Percentiles rank a stretch among this genome's conserved stretches.
These are phyloP conservation scores for Sycophaga agraensis DNA, from an alignment of 1,140 invertebrate genomes.

Conservation along the genomic window DNA sequence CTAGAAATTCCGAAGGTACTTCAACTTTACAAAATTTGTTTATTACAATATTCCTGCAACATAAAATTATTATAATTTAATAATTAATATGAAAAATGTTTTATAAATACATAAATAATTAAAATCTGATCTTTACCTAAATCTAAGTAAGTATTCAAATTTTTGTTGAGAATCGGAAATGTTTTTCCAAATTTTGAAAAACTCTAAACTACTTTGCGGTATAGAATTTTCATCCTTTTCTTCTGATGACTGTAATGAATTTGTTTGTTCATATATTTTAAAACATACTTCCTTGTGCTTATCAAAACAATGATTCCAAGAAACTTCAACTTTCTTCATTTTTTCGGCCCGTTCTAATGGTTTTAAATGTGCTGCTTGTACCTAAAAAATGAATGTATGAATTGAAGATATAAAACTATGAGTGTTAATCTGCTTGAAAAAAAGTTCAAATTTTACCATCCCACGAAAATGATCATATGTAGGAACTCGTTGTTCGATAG, in stretches of 20 bases:
- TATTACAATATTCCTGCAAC: conserved; percentile 31
- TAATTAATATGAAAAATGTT: not conserved
- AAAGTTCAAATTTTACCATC: conserved; percentile 40
- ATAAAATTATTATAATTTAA: conserved; percentile 1
- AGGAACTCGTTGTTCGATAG: conserved; percentile 58
- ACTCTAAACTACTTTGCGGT: conserved; percentile 26
- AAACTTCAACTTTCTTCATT: conserved; percentile 29
- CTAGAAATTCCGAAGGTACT: conserved; percentile 38
- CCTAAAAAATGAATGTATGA: too few species aligned
- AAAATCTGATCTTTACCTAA: conserved; percentile 21
- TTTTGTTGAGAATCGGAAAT: conserved; percentile 19
- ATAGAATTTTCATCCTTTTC: not conserved
- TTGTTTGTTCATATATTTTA: not conserved
- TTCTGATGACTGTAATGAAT: too few species aligned
- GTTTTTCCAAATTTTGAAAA: conserved; percentile 29
- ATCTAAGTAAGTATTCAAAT: conserved; percentile 28
- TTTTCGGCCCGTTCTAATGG: conserved; percentile 38
- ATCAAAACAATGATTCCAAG: conserved; percentile 37
- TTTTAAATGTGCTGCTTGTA: conserved; percentile 52
- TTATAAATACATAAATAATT: too few species aligned
- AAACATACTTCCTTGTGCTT: not conserved
- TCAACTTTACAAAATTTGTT: conserved; percentile 37
- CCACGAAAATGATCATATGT: conserved; percentile 64
- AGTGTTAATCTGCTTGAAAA: too few species aligned
- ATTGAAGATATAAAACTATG: not conserved